Percentiles rank a stretch among this genome's conserved stretches.
Conservation (phyloP, 1,140 invertebrate genomes). For the Drosophila dunni region DNA sequence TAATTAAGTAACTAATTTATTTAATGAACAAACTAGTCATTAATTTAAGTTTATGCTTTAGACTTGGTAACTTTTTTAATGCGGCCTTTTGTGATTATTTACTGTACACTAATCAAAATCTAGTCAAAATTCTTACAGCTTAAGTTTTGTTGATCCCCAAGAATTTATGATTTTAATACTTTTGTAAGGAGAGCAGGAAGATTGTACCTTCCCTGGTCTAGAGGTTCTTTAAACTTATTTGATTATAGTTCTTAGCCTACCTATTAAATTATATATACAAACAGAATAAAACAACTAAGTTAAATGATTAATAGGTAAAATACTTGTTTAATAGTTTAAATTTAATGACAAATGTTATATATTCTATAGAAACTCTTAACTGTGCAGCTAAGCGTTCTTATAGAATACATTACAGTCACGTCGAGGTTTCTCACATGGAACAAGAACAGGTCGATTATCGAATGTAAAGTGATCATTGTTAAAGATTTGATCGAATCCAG, state of each 20-base stretch:
- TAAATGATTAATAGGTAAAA: neutral
- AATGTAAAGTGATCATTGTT: neutral
- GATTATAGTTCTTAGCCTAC: slow-evolving; percentile 13
- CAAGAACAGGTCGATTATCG: neutral
- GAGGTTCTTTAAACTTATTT: slow-evolving; percentile 2
- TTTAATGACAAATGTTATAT: neutral
- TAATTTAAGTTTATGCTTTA: slow-evolving; percentile 25
- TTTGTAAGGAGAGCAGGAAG: neutral
- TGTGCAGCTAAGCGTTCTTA: slow-evolving; percentile 14
- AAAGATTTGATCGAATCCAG: neutral
- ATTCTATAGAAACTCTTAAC: slow-evolving; percentile 21
- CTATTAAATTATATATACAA: slow-evolving; percentile 5
- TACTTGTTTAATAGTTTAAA: neutral
- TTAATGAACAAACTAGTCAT: slow-evolving; percentile 15
- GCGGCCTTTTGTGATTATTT: slow-evolving; percentile 55
- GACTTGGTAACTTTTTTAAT: slow-evolving; percentile 36
- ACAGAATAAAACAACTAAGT: slow-evolving; percentile 1
- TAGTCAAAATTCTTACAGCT: slow-evolving; percentile 45
- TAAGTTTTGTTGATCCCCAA: neutral
- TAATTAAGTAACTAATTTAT: slow-evolving; percentile 7
- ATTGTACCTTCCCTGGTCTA: neutral
- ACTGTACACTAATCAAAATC: slow-evolving; percentile 39
- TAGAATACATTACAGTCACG: slow-evolving; percentile 1
- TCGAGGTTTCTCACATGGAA: slow-evolving; percentile 2
- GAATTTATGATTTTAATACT: neutral